Percentiles rank a stretch among this genome's conserved stretches.
phyloP scores from a whole-genome alignment of 2,797 vertebrate species.

The Spizella passerina region DNA sequence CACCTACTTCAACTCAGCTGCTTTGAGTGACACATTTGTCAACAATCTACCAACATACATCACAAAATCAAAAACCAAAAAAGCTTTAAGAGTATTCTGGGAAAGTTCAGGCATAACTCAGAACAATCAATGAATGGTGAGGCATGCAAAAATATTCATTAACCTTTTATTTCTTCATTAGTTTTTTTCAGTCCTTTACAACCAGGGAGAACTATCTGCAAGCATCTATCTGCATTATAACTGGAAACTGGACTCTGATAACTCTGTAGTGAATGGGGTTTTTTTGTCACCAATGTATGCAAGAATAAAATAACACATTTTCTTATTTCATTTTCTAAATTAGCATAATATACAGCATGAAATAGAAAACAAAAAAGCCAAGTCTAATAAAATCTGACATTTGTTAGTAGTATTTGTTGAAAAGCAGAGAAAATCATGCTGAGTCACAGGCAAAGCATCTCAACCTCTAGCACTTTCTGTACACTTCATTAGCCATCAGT shows the following conservation, averaged over 20 bases:
- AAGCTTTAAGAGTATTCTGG: background rate
- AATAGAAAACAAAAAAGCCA: conserved; percentile 49
- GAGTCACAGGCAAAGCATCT: conserved; percentile 53
- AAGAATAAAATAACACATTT: background rate
- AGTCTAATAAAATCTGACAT: conserved; percentile 55
- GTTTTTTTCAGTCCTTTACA: background rate
- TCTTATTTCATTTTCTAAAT: conserved; percentile 6
- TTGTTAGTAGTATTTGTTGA: conserved; percentile 60
- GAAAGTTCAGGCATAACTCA: background rate
- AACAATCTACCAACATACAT: background rate
- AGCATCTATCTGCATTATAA: background rate
- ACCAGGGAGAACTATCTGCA: background rate
- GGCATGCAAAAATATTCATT: background rate
- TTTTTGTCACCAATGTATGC: background rate
- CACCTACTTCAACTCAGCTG: background rate
- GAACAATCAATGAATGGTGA: background rate
- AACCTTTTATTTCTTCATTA: background rate
- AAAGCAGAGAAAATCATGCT: conserved; percentile 53
- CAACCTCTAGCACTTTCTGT: conserved; percentile 34
- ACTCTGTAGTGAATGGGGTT: background rate
- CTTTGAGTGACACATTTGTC: background rate
- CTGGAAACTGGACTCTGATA: background rate
- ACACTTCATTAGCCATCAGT: conserved; percentile 65
- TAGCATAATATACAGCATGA: conserved; percentile 29
- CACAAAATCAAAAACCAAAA: background rate